These are phyloP conservation scores for Poecilia latipinna DNA, from an alignment of 2,113 vertebrate genomes.

Conservation along the genomic window DNA sequence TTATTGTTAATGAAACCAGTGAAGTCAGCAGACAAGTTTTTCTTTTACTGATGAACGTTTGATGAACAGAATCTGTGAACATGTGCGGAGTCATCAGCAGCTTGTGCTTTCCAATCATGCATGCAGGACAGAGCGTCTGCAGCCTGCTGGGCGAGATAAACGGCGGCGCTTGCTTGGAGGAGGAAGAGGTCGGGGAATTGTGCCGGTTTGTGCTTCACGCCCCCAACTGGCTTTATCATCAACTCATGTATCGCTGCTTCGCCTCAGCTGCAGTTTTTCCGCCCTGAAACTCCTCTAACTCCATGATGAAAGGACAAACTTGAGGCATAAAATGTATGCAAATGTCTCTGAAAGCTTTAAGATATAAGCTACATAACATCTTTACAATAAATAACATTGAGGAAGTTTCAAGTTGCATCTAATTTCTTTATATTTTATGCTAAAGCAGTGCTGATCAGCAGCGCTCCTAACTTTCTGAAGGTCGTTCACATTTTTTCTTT, in stretches of 20 bases:
- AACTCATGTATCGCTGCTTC: background rate
- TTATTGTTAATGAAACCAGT: constrained; percentile 18
- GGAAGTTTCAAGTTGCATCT: too few relatives aligned
- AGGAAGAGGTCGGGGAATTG: background rate
- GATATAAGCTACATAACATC: background rate
- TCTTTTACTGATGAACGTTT: background rate
- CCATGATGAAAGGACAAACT: background rate
- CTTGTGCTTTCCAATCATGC: constrained; percentile 5
- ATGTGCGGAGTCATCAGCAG: background rate
- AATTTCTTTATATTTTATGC: background rate
- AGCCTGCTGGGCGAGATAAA: constrained; percentile 30
- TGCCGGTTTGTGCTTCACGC: background rate
- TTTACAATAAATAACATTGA: too few relatives aligned
- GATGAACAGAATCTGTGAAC: constrained; percentile 4
- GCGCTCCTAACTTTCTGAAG: background rate
- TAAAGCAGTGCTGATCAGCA: background rate
- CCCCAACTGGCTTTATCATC: background rate
- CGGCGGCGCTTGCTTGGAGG: background rate
- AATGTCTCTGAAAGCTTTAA: background rate
- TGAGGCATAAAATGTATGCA: background rate
- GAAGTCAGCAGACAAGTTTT: constrained; percentile 1
- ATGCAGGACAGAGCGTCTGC: constrained; percentile 22
- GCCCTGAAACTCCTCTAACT: background rate
- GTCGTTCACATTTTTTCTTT: background rate
- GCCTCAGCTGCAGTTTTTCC: constrained; percentile 1